Conservation (phyloP, 2,797 vertebrate species). For the Phoxinus dragarum region DNA sequence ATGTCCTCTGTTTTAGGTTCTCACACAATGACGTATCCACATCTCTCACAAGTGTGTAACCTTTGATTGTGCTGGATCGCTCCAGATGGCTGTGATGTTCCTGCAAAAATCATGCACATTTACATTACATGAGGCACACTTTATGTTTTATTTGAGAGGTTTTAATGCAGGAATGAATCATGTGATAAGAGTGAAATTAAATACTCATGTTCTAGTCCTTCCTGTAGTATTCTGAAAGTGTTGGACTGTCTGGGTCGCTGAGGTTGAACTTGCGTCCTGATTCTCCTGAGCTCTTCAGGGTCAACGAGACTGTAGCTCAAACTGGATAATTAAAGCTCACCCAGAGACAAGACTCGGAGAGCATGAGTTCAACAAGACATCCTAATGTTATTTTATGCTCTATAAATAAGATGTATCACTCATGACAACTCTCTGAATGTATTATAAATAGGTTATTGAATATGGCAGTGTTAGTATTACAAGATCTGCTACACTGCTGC, state of each 20-base stretch:
- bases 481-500: too few species aligned
- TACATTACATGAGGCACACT: neutral
- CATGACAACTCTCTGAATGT: too few species aligned
- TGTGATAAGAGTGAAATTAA: neutral
- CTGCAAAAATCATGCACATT: neutral
- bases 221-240: conserved; percentile 4
- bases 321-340: neutral
- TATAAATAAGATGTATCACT: neutral
- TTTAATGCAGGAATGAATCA: neutral
- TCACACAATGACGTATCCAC: neutral
- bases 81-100: neutral
- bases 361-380: neutral
- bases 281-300: neutral
- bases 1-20: neutral
- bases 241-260: conserved; percentile 1
- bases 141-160: neutral
- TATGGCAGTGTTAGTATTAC: too few species aligned
- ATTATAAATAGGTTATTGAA: too few species aligned
- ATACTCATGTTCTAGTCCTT: neutral
- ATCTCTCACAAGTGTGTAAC: neutral
- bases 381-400: neutral
- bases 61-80: neutral
- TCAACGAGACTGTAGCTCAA: neutral
- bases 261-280: neutral
- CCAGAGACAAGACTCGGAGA: neutral